These are phyloP conservation scores for Oreortyx pictus DNA, from an alignment of 2,797 vertebrate genomes.

Conservation along the genomic window DNA sequence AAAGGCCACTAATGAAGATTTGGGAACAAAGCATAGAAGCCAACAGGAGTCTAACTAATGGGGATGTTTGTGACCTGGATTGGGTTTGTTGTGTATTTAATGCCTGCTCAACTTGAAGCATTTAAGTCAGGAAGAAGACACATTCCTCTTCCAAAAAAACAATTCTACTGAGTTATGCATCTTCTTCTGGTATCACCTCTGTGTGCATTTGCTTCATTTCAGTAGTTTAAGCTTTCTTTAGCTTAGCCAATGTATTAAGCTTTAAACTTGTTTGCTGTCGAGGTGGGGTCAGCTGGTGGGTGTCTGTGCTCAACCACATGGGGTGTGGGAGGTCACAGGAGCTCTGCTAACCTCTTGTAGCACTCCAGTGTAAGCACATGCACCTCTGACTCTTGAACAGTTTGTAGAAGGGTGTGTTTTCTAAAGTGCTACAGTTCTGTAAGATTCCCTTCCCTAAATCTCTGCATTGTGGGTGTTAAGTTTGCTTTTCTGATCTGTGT, in stretches of 20 bases:
- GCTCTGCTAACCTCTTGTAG: background rate
- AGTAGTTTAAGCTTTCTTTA: background rate
- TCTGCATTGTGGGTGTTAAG: background rate
- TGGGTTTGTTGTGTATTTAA: background rate
- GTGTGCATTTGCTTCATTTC: background rate
- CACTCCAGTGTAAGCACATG: background rate
- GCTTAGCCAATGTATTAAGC: background rate
- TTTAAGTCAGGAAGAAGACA: no score
- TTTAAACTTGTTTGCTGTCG: background rate
- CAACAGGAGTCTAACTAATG: background rate
- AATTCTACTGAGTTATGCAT: background rate
- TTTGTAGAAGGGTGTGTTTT: background rate
- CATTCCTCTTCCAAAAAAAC: background rate
- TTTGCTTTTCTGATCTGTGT: background rate
- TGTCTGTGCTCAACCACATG: background rate
- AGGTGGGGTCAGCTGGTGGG: background rate
- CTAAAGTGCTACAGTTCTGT: background rate
- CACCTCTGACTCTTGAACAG: background rate
- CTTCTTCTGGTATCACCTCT: background rate
- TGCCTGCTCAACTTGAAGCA: background rate
- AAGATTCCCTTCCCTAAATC: background rate
- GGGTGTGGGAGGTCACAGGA: background rate
- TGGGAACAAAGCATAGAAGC: background rate
- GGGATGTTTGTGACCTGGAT: background rate
- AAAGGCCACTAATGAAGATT: background rate